Evolutionary conservation across 2,797 vertebrate genomes (phyloP).

Genomic region (Todus mexicanus): DNA sequence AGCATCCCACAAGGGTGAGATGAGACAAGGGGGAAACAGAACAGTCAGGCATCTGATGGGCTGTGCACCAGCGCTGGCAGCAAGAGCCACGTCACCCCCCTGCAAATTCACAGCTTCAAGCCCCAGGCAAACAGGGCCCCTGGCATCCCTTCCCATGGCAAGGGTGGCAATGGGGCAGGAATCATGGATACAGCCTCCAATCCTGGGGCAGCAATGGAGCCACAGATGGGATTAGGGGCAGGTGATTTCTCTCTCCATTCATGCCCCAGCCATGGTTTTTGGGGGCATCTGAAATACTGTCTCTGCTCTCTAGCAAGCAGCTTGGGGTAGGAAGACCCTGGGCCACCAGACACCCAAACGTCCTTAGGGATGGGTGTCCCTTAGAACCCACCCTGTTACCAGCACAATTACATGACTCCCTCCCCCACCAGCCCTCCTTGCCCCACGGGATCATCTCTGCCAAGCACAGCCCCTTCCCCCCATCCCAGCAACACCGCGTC

Average conservation of each 20-base stretch:
- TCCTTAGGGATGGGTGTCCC: background rate
- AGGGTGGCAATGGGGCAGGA: background rate
- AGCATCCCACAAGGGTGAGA: background rate
- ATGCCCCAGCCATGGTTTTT: background rate
- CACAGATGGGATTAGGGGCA: background rate
- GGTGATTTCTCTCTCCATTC: background rate
- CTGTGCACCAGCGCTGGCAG: background rate
- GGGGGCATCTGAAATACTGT: background rate
- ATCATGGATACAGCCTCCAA: background rate
- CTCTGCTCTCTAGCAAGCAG: background rate
- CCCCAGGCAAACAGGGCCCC: background rate
- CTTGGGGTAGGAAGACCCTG: background rate
- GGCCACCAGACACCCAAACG: background rate
- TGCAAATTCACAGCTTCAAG: background rate
- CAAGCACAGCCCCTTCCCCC: background rate
- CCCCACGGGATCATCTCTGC: background rate
- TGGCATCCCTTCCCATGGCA: background rate
- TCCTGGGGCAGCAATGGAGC: background rate
- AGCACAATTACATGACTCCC: background rate
- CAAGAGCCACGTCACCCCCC: background rate
- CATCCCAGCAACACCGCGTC: background rate
- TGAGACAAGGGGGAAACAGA: accelerated
- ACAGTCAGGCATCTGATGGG: background rate
- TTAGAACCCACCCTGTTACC: background rate
- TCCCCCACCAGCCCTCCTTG: background rate